phyloP scores from a whole-genome alignment of 2,888 invertebrate species.

The Synergus laeviventris region DNA sequence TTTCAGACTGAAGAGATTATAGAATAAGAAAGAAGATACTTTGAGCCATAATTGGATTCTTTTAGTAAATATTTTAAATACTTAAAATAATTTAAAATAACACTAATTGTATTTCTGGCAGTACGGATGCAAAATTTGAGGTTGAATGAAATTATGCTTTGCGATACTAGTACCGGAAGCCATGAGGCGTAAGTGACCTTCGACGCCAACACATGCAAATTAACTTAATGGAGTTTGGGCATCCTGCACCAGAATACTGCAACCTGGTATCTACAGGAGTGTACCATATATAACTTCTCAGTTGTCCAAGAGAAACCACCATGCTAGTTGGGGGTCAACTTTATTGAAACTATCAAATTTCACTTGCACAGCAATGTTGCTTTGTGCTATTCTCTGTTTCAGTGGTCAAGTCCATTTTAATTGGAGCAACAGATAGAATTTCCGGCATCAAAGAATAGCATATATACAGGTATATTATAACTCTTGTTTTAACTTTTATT shows the following conservation, averaged over 20 bases:
- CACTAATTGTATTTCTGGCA: neutral
- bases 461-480: neutral
- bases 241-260: neutral
- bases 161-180: neutral
- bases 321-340: conserved; percentile 24
- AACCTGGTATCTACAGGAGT: neutral
- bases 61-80: neutral
- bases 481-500: neutral
- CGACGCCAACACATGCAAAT: conserved; percentile 37
- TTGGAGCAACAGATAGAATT: neutral
- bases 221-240: conserved; percentile 9
- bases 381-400: neutral
- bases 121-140: neutral
- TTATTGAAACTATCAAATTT: conserved; percentile 36
- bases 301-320: conserved; percentile 27
- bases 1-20: neutral
- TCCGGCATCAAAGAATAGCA: neutral
- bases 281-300: conserved; percentile 32
- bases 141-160: conserved; percentile 11
- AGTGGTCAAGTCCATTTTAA: neutral
- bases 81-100: neutral
- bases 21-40: neutral
- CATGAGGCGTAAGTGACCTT: conserved; percentile 23
- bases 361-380: neutral
- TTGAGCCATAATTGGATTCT: neutral